Evolutionary conservation across 2,797 vertebrate genomes (phyloP), one percentile per base, ranked within the genome.

Genomic region (Cirrhinus molitorella): DNA sequence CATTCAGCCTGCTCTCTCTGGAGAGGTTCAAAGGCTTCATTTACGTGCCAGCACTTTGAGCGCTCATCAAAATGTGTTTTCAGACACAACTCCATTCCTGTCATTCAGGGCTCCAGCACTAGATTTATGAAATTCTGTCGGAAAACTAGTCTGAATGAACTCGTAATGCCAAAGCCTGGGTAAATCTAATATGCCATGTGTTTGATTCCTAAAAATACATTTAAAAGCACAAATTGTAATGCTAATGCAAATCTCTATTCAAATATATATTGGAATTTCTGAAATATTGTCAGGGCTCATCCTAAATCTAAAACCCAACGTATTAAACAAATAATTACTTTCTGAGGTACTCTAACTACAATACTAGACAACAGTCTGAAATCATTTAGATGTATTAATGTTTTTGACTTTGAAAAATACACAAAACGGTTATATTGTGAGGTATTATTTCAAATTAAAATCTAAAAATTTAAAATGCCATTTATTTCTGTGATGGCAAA

Each of bases 1-100:
- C 84, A 91, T 93, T 93, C 90, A 92, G 89, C 85, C 87, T 88
- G 85, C 76, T 86, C 78, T 80, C 89, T 68, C 85, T 68, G 85
- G 87, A 89, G 87, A 88, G 90, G 88, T 92, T 94, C 92, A 93
- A 93, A 94, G 91, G 87, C 89, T 92, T 92, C 89, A 91, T 91
- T 87, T 92, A 88, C 86, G 83, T 80, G 90, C 68, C 87, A 47
- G 70, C 85, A 89, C 77, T 83, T 67, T 79, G 76, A 89, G 76
- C 77, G 81, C 90, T 90, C 91, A 89, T 88, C 86, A 88, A 84
- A 88, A 80, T 49, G 61, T 88, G 83, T 86, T 85, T 88, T 88
- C 78, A 86, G 84, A 86, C 80, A 81, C 84, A 65, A 53, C 73
- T 79, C 59, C 3, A 19, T 71, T 81, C 77, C 85, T 87, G 71